Base-by-base conservation (phyloP, 2,888 invertebrate species). In the Luperina nickerlii region DNA sequence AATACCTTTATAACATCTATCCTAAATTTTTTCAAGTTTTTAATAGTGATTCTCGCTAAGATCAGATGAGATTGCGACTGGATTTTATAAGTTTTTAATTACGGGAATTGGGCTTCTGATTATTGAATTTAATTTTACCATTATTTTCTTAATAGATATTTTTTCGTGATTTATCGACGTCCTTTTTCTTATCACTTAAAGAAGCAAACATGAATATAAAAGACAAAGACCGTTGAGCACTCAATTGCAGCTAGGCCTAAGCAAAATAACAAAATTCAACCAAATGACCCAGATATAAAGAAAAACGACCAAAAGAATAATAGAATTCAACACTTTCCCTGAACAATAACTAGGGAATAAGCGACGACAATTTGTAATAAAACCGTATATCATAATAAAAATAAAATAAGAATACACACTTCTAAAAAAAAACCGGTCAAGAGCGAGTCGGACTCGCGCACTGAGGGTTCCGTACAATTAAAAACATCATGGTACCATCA, bases 361-460 rank as follows among this genome's bases (percentile, higher is more conserved):
- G 76, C 67, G 81, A 76, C 76, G 85, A 86, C 78, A 85, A 78
- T 83, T 83, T 85, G 76, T 80, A 88, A 86, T 88, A 86, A 87
- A 88, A 88, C 72, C 88, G 68, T 81, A 83, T 74, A 83, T 74
- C 82, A 76, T 79, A 81, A 83, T 88, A 87, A 87, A 83, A 88
- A 88, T 85, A 88, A 87, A 88, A 86, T 78, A 84, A 84, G 80
- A 88, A 88, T 80, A 86, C 81, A 83, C 83, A 83, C 81, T 81
- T 79, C 70, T 72, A 74, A 82, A 88, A 87, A 32, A 38, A 38
- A 38, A 38, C 38, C 38, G 38, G 38, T 38, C 38, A 38, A 38
- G 38, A 38, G 38, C 38, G 38, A 38, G 38, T 38, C 38, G 38
- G 38, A 38, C 38, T 5, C 38, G 38, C 38, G 38, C 4, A 38